These are phyloP conservation scores for Caradrina clavipalpis DNA, from an alignment of 2,888 invertebrate species.

Conservation along the genomic window DNA sequence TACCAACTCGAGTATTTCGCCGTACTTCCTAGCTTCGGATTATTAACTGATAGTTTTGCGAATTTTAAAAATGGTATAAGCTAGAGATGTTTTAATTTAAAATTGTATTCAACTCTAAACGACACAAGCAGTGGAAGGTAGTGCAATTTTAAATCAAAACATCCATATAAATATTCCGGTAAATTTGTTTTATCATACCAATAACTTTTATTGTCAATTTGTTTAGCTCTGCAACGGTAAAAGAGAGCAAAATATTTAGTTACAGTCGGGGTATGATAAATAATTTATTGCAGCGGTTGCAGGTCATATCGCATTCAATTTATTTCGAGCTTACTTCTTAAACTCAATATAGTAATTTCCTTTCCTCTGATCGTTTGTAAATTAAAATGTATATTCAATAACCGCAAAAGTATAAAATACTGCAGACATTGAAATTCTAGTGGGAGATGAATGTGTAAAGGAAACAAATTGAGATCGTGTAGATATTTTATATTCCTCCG, in stretches of 20 bases:
- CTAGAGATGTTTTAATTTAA: no score
- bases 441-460: slow-evolving; percentile 70
- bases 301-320: slow-evolving; percentile 11
- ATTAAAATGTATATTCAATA: slow-evolving; percentile 38
- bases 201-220: slow-evolving; percentile 19
- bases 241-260: slow-evolving; percentile 17
- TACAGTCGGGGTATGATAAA: slow-evolving; percentile 7
- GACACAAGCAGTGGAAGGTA: no score
- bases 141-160: no score
- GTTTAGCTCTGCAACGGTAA: slow-evolving; percentile 8
- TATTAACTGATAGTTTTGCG: neutral
- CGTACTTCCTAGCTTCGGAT: neutral
- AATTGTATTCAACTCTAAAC: no score
- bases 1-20: slow-evolving; percentile 20
- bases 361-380: slow-evolving; percentile 11
- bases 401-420: slow-evolving; percentile 41
- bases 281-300: slow-evolving; percentile 20
- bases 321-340: slow-evolving; percentile 30
- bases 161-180: no score
- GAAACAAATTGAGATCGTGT: slow-evolving; percentile 75
- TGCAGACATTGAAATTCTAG: slow-evolving; percentile 59
- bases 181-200: neutral
- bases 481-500: slow-evolving; percentile 75
- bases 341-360: slow-evolving; percentile 11
- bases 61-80: neutral